Base-by-base conservation (phyloP, 2,113 vertebrate genomes). In the Gymnarchus niloticus region DNA sequence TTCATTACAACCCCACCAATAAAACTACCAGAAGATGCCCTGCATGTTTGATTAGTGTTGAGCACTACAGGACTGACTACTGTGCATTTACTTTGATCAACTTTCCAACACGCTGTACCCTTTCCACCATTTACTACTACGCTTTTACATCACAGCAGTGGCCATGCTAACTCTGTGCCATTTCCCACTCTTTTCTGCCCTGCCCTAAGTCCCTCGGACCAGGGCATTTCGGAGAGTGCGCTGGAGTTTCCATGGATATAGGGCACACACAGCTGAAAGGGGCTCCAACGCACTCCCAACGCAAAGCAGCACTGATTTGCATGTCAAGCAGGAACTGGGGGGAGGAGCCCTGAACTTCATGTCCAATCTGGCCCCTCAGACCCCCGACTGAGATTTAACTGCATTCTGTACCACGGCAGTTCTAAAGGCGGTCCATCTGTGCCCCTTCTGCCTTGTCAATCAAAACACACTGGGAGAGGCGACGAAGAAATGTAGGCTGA, bases 381-480 rank as follows among this genome's bases (percentile, higher is more conserved):
- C 6, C 76, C 87, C 88, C 86, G 87, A 87, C 91, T 90, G 65
- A 91, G 90, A 91, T 90, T 33, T 90, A 90, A 87, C 91, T 87
- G 87, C 87, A 88, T 90, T 91, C 89, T 92, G 92, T 84, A 87
- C 91, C 91, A 91, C 86, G 65, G 88, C 88, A 88, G 25, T 83
- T 88, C 91, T 91, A 90, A 89, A 92, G 92, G 93, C 91, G 92
- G 91, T 88, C 86, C 90, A 93, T 94, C 56, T 49, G 87, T 88
- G 89, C 89, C 51, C 89, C 91, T 91, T 89, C 59, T 88, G 76
- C 90, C 87, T 85, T 84, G 88, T 88, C 91, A 91, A 91, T 91
- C 88, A 85, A 49, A 51, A 81, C 28, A 19, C 49, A 84, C 44
- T 49, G 33, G 25, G 44, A 46, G 78, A 9, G 78, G 78, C n/a